These are phyloP conservation scores for Gari tellinella DNA, from an alignment of 2,888 invertebrate genomes.

Conservation along the genomic window DNA sequence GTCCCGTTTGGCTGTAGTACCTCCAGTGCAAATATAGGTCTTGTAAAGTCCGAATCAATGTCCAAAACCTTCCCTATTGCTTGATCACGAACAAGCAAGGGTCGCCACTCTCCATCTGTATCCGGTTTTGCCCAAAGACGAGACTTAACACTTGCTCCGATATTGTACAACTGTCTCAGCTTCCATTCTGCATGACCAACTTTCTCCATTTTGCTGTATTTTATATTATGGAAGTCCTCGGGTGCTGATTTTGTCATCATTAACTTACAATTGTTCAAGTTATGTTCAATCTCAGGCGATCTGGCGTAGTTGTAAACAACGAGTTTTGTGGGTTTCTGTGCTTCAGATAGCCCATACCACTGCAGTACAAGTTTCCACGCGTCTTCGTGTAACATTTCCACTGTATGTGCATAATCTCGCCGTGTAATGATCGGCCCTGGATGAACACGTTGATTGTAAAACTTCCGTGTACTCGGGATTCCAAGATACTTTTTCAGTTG, in stretches of 20 bases:
- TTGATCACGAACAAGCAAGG: conserved; percentile 74
- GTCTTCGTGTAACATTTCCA: conserved; percentile 79
- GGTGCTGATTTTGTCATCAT: conserved; percentile 72
- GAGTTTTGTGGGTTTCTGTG: conserved; percentile 78
- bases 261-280: conserved; percentile 79
- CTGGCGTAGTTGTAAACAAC: conserved; percentile 78
- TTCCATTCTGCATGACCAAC: conserved; percentile 80
- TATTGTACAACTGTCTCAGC: conserved; percentile 73
- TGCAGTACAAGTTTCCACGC: conserved; percentile 77
- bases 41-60: conserved; percentile 79
- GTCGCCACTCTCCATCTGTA: conserved; percentile 77
- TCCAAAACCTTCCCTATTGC: conserved; percentile 75
- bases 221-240: conserved; percentile 79
- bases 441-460: conserved; percentile 75
- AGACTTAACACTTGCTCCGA: conserved; percentile 64
- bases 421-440: conserved; percentile 79
- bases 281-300: conserved; percentile 80
- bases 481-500: conserved; percentile 78
- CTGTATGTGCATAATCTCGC: conserved; percentile 78
- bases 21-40: conserved; percentile 76
- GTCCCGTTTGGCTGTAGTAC: conserved; percentile 61
- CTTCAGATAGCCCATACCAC: conserved; percentile 80
- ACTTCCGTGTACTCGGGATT: conserved; percentile 74
- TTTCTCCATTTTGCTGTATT: conserved; percentile 81
- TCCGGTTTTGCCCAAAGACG: conserved; percentile 79